Evolutionary conservation across 2,797 vertebrate species (phyloP).

Genomic region (Hypotaenidia okinawae): DNA sequence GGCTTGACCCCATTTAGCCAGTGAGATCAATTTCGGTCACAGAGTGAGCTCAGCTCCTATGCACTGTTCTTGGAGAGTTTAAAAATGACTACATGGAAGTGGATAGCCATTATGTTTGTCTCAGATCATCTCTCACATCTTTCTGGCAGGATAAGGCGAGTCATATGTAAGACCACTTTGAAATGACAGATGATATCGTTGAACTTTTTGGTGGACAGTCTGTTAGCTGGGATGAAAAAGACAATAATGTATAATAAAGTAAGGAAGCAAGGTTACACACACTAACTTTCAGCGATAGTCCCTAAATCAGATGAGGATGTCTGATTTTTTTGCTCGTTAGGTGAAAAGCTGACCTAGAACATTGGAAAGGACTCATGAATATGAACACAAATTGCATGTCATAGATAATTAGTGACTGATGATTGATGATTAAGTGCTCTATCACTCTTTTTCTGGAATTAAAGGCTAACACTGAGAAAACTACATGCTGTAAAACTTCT

Average conservation of each 20-base stretch:
- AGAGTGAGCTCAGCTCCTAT: not conserved
- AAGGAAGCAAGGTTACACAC: not conserved
- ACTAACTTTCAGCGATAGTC: not conserved
- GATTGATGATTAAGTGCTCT: conserved; percentile 26
- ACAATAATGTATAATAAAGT: not conserved
- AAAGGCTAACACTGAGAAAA: not conserved
- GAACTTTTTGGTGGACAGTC: conserved; percentile 12
- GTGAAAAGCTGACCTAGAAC: conserved; percentile 28
- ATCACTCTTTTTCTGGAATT: not conserved
- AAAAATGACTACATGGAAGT: not conserved
- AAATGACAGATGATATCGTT: conserved; percentile 40
- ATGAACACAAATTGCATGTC: conserved; percentile 28
- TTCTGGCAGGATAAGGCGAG: conserved; percentile 2
- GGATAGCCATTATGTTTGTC: not conserved
- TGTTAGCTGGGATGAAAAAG: conserved; percentile 4
- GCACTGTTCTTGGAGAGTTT: not conserved
- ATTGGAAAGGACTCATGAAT: conserved; percentile 18
- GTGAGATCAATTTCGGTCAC: conserved; percentile 45
- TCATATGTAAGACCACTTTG: not conserved
- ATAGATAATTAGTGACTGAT: conserved; percentile 35
- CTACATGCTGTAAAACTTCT: not conserved
- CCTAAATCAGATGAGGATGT: not conserved
- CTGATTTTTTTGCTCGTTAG: not conserved
- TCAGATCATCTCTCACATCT: conserved; percentile 33
- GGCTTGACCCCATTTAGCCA: conserved; percentile 17